These are phyloP conservation scores for Glyphotaelius pellucidus DNA, from an alignment of 2,888 invertebrate species.

Conservation along the genomic window DNA sequence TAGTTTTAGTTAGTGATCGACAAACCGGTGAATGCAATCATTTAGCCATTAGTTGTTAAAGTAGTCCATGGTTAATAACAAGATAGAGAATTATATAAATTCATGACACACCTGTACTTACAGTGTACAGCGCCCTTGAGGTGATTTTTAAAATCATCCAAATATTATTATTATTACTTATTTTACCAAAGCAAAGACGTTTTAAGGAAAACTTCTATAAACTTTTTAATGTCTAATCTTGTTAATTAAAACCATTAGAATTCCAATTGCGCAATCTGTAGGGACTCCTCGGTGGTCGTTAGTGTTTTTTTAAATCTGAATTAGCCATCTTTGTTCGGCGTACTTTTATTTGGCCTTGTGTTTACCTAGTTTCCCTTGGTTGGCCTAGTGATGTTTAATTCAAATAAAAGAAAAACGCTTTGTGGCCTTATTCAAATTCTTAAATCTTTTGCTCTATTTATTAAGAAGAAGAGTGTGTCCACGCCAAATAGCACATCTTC, in stretches of 20 bases:
- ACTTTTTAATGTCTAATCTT: background rate
- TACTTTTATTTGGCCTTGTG: background rate
- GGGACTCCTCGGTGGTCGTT: background rate
- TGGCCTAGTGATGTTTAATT: background rate
- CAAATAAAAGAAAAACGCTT: background rate
- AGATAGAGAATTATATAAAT: too few relatives aligned
- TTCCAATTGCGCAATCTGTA: background rate
- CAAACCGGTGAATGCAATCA: too few relatives aligned
- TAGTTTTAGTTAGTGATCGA: too few relatives aligned
- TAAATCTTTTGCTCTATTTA: background rate
- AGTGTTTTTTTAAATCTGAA: background rate
- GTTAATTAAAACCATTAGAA: constrained; percentile 2
- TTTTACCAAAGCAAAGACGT: background rate
- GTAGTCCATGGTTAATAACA: too few relatives aligned
- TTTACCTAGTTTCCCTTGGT: background rate
- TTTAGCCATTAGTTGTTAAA: too few relatives aligned
- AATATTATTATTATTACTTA: background rate
- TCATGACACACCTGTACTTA: too few relatives aligned
- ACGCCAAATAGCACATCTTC: too few relatives aligned
- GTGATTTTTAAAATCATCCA: too few relatives aligned
- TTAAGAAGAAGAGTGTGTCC: background rate
- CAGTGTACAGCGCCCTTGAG: too few relatives aligned
- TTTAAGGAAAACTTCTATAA: background rate
- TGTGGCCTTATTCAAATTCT: background rate
- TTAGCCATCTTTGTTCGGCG: background rate